Base-by-base conservation (phyloP, 1,140 invertebrate species). In the Drosophila subobscura region DNA sequence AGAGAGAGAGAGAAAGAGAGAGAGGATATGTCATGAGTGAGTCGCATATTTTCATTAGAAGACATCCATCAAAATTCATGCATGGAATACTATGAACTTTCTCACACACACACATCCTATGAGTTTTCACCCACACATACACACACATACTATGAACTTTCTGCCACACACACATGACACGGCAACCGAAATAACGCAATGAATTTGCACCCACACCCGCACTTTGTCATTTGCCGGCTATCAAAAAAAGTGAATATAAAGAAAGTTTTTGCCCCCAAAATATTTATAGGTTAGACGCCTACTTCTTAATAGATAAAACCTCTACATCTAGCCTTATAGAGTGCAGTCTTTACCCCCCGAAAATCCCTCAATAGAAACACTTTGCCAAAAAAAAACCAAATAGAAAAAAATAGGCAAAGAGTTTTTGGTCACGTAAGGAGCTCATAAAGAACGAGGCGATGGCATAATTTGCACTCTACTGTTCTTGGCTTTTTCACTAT, bases 51-150 rank as follows among this genome's bases (percentile, higher is more conserved):
- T 84, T 79, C 79, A 84, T 79, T 76, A 84, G 66, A 65, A 58
- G 72, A 84, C 75, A 84, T 84, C 72, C 79, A 84, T 85, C 79
- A 84, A 84, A 84, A 84, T 84, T 84, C 58, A 85, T 80, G 76
- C 80, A 85, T 79, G 79, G 33, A 41, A 37, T 58, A 79, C 63
- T 79, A 78, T 78, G 72, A 67, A 78, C 66, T 72, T 84, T 83
- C 66, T 67, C 66, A 63, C 76, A 72, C 61, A 51, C 41, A 67
- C 37, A 29, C n/a, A n/a, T n/a, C n/a, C 27, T 40, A 65, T 55
- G 60, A 65, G 33, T 55, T 20, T 0, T 20, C 1, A 37, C 33
- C 3, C 33, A 12, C 33, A 37, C 22, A 42, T 27, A 57, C 74
- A 72, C 79, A 37, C 8, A 4, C 3, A 2, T 3, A 33, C 29